Conservation (phyloP, 2,113 vertebrate species). For the Tachuris rubrigastra region DNA sequence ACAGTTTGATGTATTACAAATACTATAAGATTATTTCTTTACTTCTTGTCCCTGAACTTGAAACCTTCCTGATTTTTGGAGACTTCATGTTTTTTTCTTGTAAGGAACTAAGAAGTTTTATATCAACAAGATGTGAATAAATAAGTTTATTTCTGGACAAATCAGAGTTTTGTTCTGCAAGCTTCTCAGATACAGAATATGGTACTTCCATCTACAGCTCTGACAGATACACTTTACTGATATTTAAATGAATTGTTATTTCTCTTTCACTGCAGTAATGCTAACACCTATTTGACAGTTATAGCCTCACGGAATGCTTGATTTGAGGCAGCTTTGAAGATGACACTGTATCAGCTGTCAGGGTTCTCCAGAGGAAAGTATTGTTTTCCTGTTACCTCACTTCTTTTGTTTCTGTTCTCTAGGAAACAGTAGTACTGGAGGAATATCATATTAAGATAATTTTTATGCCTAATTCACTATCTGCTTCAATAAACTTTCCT, state of each 20-base stretch:
- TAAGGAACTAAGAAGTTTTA: neutral
- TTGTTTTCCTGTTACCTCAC: neutral
- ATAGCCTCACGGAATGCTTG: neutral
- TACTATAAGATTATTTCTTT: neutral
- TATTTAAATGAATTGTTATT: constrained; percentile 42
- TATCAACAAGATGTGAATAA: neutral
- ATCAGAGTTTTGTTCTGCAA: neutral
- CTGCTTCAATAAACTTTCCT: neutral
- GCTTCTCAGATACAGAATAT: neutral
- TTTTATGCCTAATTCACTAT: neutral
- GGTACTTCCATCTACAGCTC: neutral
- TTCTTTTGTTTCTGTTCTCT: neutral
- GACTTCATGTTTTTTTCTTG: neutral
- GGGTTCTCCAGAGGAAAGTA: neutral
- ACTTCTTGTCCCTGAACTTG: neutral
- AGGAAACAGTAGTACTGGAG: neutral
- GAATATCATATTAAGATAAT: neutral
- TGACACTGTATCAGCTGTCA: neutral
- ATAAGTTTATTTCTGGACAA: constrained; percentile 3
- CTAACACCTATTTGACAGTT: neutral
- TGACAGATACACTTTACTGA: neutral
- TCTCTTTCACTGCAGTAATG: neutral
- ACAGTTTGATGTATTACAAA: neutral
- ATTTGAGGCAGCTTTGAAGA: constrained; percentile 38
- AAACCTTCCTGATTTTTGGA: neutral